Evolutionary conservation across 2,888 invertebrate genomes (phyloP), one percentile per base, ranked within the genome.

Genomic region (Drosophila glabriapex): DNA sequence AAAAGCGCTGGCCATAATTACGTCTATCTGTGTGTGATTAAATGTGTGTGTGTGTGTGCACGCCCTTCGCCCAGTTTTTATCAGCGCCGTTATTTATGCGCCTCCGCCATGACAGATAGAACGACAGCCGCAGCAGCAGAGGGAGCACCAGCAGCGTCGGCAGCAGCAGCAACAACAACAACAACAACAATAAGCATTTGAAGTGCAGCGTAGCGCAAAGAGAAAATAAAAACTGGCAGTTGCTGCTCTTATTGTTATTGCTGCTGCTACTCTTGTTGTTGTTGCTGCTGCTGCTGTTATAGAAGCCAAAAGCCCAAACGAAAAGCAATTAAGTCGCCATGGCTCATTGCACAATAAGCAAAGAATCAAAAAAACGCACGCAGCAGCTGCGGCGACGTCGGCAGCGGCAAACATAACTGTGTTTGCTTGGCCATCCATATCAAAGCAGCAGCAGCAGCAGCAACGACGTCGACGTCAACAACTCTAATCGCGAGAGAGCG

Each of bases 311-410:
- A 82, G 80, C 76, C 76, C 78, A 88, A 90, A 88, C 86, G 80
- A 85, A 90, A 88, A 89, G 83, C 82, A 87, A 88, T 90, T 89
- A 90, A 90, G 78, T 85, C 80, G 91, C 80, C 78, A 82, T 86
- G 89, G 85, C 83, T 90, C 90, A 90, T 90, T 90, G 91, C 91
- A 86, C 91, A 86, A 86, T 83, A 81, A 85, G 85, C 65, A 83
- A 90, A 90, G 89, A 86, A 89, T 86, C 85, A 78, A 82, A 76
- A 75, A 78, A 71, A 75, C 56, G 67, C 77, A 77, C 78, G 71
- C 63, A 72, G 61, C 67, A 72, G 61, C 67, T 62, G 49, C 65
- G 61, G 43, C 64, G 41, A 49, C 35, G 58, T 41, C 59, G 53
- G 54, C 68, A 75, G 74, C 73, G 73, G 59, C 72, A 83, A 82